Conservation (phyloP, 2,113 vertebrate species). For the Pelecanus crispus region DNA sequence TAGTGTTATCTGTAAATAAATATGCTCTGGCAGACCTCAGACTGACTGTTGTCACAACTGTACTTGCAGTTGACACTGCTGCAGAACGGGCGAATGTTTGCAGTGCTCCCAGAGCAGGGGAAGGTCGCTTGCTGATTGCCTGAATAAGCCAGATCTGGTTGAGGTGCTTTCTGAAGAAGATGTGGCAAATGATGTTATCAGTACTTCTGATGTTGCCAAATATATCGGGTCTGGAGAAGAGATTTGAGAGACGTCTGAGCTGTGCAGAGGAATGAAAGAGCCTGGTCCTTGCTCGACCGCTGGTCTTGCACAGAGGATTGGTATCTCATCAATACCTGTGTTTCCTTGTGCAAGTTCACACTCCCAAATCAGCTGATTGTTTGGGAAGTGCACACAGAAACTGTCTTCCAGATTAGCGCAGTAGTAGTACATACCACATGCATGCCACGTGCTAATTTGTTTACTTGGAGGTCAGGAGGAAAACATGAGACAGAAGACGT, state of each 20-base stretch:
- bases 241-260: not conserved
- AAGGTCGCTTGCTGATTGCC: accelerated
- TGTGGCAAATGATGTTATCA: not conserved
- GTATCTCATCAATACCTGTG: not conserved
- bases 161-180: not conserved
- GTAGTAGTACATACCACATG: not conserved
- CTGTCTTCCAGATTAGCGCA: not conserved
- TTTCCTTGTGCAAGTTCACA: not conserved
- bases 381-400: not conserved
- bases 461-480: not conserved
- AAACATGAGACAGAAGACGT: not conserved
- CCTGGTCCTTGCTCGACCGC: not conserved
- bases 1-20: not conserved
- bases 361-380: not conserved
- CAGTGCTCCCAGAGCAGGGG: not conserved
- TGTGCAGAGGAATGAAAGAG: not conserved
- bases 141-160: not conserved
- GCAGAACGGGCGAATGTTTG: not conserved
- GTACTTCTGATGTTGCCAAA: not conserved
- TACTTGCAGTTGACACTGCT: not conserved
- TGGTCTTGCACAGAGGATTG: not conserved
- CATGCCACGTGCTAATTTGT: not conserved
- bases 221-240: not conserved
- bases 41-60: not conserved
- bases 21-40: not conserved